Base-by-base conservation (phyloP, 1,140 invertebrate species). In the Littorina saxatilis region DNA sequence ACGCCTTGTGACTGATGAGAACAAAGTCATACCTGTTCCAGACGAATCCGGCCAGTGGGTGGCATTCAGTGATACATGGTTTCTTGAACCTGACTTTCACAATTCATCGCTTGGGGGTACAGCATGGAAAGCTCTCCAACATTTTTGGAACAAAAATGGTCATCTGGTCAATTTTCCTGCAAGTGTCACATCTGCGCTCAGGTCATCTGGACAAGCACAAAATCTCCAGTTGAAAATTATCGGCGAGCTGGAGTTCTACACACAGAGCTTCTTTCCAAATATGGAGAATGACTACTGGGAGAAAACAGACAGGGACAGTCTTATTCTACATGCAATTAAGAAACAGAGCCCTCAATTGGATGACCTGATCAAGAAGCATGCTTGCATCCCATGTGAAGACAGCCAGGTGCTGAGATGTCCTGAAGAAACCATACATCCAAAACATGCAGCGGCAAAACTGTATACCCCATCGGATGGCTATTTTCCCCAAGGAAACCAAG, bases 221-320 rank as follows among this genome's bases (percentile, higher is more conserved):
- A 15, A n/a, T 11, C 50, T 82, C n/a, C 27, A 55, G 4, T 27
- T n/a, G 17, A 61, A 55, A 43, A 50, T 50, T 43, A 66, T 82
- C 3, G 70, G 20, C 1, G 37, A 68, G 17, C 1, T 29, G 17
- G 47, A 15, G 0, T 82, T 82, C 63, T 82, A 77, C 74, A 40
- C 35, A 77, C 47, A 76, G 3, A 37, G 52, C 4, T 76, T 82
- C 39, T 82, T 82, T 47, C 80, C 80, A 7, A 77, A 82, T 27
- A 55, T 82, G 2, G 27, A 29, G 23, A 75, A 47, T 40, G 47
- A 35, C 9, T 70, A 63, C 29, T 82, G 58, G 73, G 40, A 35
- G 27, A 43, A 23, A 13, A 70, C 75, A 70, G n/a, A 77, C 15
- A 39, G 80, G 40, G 73, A 82, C 50, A 7, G 29, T 0, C 73